Base-by-base conservation (phyloP, 2,888 invertebrate genomes). In the Lasioglossum malachurum region DNA sequence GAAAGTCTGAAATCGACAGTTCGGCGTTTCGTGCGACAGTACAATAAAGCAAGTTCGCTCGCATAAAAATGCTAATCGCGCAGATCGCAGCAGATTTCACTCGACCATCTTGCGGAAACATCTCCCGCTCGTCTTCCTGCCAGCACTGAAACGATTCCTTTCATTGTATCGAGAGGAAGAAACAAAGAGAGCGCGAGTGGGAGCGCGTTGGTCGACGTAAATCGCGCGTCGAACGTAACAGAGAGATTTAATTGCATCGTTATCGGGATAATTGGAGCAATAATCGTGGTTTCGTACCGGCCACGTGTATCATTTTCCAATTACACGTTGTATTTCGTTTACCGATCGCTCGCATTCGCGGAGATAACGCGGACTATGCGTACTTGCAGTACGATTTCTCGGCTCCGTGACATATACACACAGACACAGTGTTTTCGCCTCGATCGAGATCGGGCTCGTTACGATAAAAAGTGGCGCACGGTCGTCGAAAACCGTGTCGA, bases 41-140 rank as follows among this genome's bases (percentile, higher is more conserved):
- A 93, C 94, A 93, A 94, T 94, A 95, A 94, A 94, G 93, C 93
- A 31, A 31, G 94, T 92, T 93, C 44, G 90, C 91, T 93, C 72
- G 90, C 91, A 89, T 88, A 92, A 91, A 94, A 95, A 95, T 94
- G 94, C 93, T 94, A 94, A 95, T 95, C 93, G 91, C 53, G 53
- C 23, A 23, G 49, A 49, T 49, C 16, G 19, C 19, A 93, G 92
- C 92, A 90, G 88, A 92, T 93, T 94, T 93, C 92, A 90, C 91
- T 88, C 88, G 89, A 72, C 86, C 88, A 78, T 87, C 87, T 83
- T 71, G 88, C 92, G 91, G 92, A 93, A 92, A 92, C 90, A 90
- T 64, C 64, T 64, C 64, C 16, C 16, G 89, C 80, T 31, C 78
- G 82, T 71, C 88, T 85, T 87, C 76, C 82, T 67, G 79, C 80